Conservation (phyloP, 2,113 vertebrate species). For the Pogona vitticeps region DNA sequence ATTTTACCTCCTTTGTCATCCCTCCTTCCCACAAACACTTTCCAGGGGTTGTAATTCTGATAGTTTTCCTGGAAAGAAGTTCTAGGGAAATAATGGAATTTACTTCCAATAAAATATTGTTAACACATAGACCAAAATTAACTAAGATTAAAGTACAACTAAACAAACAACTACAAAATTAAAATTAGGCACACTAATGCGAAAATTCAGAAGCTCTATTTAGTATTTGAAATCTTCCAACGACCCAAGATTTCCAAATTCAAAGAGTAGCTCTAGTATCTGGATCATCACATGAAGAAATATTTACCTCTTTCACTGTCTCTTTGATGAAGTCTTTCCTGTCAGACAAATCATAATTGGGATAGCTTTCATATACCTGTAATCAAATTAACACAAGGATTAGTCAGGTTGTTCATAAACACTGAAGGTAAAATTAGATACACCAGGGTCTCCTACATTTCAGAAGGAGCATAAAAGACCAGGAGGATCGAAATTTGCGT, state of each 20-base stretch:
- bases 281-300: constrained; percentile 7
- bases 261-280: background rate
- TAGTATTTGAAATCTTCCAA: background rate
- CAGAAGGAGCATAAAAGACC: background rate
- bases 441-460: background rate
- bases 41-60: background rate
- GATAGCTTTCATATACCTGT: constrained; percentile 92
- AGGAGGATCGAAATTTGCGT: background rate
- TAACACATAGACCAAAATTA: background rate
- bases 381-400: constrained; percentile 27
- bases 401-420: background rate
- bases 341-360: constrained; percentile 87
- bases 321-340: constrained; percentile 93
- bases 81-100: background rate
- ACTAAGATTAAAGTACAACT: background rate
- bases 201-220: background rate
- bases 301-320: constrained; percentile 90
- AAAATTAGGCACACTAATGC: background rate
- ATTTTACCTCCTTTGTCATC: background rate
- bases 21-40: background rate
- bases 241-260: background rate
- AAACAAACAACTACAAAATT: background rate
- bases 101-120: background rate
- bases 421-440: background rate
- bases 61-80: background rate